phyloP scores from a whole-genome alignment of 2,797 vertebrate species.

The Rhinichthys osculus region DNA sequence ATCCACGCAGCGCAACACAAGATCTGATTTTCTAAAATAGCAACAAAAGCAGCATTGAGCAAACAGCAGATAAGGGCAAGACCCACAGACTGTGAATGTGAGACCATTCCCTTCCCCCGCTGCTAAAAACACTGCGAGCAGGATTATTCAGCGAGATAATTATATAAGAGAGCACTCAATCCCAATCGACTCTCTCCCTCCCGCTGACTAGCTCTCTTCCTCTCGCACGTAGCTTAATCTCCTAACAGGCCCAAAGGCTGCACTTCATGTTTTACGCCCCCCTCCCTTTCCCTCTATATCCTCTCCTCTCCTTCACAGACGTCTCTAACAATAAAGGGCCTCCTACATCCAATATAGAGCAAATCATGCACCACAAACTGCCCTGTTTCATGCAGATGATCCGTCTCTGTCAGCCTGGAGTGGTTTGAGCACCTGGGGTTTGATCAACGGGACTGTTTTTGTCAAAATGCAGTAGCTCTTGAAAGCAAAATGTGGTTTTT shows the following conservation, averaged over 20 bases:
- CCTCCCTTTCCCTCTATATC: slow-evolving; percentile 17
- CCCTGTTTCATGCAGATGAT: background rate
- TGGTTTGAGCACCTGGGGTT: background rate
- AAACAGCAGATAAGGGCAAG: slow-evolving; percentile 8
- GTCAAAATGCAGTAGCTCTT: background rate
- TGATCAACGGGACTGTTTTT: background rate
- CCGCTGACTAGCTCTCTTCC: slow-evolving; percentile 40
- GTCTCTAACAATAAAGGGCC: slow-evolving; percentile 2
- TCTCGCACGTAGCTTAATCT: slow-evolving; percentile 42
- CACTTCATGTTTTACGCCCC: slow-evolving; percentile 3
- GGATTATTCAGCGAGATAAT: slow-evolving; percentile 60
- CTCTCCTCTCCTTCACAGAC: slow-evolving; percentile 30
- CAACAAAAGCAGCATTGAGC: slow-evolving; percentile 10
- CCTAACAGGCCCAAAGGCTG: slow-evolving; percentile 31
- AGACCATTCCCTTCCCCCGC: slow-evolving; percentile 43
- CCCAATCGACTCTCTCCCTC: slow-evolving; percentile 54
- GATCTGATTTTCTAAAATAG: slow-evolving; percentile 4
- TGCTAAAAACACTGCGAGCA: slow-evolving; percentile 39
- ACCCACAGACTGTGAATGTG: slow-evolving; percentile 32
- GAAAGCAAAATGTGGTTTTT: background rate
- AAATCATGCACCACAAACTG: background rate
- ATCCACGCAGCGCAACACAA: background rate
- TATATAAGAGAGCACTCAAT: slow-evolving; percentile 55
- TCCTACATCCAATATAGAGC: slow-evolving; percentile 9
- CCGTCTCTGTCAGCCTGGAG: background rate